phyloP scores from a whole-genome alignment of 2,888 invertebrate species.

The Sepioteuthis lessoniana region DNA sequence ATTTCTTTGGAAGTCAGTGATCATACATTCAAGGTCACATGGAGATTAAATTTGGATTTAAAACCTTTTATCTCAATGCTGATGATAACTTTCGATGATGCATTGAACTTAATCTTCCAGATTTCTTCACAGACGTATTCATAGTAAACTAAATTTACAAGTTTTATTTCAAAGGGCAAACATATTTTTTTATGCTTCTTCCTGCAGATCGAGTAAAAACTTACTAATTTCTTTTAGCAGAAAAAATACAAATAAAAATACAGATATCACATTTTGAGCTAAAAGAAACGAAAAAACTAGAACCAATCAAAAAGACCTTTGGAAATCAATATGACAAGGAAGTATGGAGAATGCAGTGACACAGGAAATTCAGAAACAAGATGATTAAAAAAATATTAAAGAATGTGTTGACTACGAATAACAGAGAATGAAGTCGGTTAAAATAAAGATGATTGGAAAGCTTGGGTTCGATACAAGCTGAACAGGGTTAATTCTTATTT shows the following conservation, averaged over 20 bases:
- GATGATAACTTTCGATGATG: background rate
- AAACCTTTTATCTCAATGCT: background rate
- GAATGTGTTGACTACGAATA: no score
- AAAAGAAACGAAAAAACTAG: background rate
- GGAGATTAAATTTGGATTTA: background rate
- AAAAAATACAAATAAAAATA: background rate
- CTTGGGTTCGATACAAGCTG: no score
- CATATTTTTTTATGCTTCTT: no score
- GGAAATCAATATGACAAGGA: background rate
- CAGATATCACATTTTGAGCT: no score
- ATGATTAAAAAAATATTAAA: no score
- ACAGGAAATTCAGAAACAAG: no score
- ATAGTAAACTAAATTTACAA: background rate
- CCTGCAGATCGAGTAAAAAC: background rate
- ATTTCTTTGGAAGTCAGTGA: background rate
- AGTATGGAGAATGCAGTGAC: no score
- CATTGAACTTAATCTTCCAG: no score
- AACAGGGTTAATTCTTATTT: no score
- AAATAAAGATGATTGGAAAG: no score
- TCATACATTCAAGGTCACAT: background rate
- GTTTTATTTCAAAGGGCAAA: background rate
- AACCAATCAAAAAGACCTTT: no score
- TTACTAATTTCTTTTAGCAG: background rate
- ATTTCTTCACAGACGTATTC: background rate
- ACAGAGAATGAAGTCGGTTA: no score